Evolutionary conservation across 1,140 invertebrate species (phyloP), one percentile per base, ranked within the genome.

Genomic region (Bombus polaris): DNA sequence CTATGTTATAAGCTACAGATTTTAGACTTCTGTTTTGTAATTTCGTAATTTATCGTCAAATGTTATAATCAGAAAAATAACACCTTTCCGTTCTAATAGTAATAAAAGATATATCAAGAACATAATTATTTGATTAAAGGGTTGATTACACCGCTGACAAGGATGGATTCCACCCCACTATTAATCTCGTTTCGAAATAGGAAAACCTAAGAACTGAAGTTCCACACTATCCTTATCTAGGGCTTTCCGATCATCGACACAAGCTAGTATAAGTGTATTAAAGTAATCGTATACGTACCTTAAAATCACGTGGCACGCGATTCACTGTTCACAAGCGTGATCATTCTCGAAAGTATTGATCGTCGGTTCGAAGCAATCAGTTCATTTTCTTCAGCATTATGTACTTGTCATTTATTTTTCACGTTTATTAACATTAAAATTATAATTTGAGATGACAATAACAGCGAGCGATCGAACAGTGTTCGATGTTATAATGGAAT

Each of bases 71-170:
- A 53, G 47, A 22, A 53, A 71, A 6, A 28, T 28, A 25, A 68
- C 22, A 37, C 18, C 18, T 57, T 37, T 53, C 13, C n/a, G 10
- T 25, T 37, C 1, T 12, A 32, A 44, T 65, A 35, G 66, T 3
- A 4, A 35, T 25, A 0, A 9, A 39, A 37, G 6, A 57, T n/a
- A 74, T 39, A 15, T 28, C 3, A 44, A 59, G 28, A 66, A 18
- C 28, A 37, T 44, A 28, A 47, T 39, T 72, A 37, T 62, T 39
- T 57, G 18, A 25, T 72, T 72, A 25, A 44, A 85, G 92, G 88
- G 94, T 95, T 39, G 92, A 94, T 80, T 95, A 95, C 47, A 94
- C 90, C 12, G 94, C 95, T 3, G 94, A 95, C 83, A 93, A 94
- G 57, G 93, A 94, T 73, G 94, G 94, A 47, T 95, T 93, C 86